These are phyloP conservation scores for Scaptomyza graminum DNA, from an alignment of 1,140 invertebrate genomes.

Conservation along the genomic window DNA sequence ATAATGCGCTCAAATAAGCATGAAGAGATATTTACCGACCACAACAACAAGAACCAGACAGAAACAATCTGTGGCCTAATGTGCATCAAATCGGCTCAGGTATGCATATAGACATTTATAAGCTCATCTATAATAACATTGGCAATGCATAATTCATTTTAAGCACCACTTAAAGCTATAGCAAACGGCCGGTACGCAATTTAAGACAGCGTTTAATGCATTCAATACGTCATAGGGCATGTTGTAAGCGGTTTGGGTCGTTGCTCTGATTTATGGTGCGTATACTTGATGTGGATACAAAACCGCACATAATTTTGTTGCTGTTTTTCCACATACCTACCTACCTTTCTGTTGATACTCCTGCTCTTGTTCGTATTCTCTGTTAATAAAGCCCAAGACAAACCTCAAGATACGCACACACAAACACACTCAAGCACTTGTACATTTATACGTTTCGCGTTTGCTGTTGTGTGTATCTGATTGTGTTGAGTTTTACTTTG, in stretches of 20 bases:
- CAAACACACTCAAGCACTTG: neutral
- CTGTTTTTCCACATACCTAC: constrained; percentile 24
- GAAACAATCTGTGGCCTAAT: constrained; percentile 47
- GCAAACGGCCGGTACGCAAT: constrained; percentile 64
- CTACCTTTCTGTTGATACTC: neutral
- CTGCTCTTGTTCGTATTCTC: neutral
- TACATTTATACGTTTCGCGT: neutral
- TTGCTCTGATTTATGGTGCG: constrained; percentile 78
- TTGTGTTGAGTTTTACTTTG: constrained; percentile 2
- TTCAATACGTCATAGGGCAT: constrained; percentile 71
- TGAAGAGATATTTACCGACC: neutral
- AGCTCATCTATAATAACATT: constrained; percentile 42
- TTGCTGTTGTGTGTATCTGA: neutral
- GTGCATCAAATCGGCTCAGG: constrained; percentile 27
- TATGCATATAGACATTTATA: constrained; percentile 7
- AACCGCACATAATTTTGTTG: constrained; percentile 65
- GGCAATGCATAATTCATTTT: constrained; percentile 78
- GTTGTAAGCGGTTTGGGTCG: constrained; percentile 42
- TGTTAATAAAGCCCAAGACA: constrained; percentile 54
- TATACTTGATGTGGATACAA: constrained; percentile 75
- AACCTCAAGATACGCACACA: constrained; percentile 57
- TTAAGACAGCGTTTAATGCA: constrained; percentile 74
- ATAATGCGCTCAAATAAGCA: constrained; percentile 70
- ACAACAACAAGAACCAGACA: constrained; percentile 10
- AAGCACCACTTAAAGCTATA: constrained; percentile 79